Percentiles rank a stretch among this genome's conserved stretches.
phyloP scores from a whole-genome alignment of 2,888 invertebrate genomes.

The Zeuzera pyrina region DNA sequence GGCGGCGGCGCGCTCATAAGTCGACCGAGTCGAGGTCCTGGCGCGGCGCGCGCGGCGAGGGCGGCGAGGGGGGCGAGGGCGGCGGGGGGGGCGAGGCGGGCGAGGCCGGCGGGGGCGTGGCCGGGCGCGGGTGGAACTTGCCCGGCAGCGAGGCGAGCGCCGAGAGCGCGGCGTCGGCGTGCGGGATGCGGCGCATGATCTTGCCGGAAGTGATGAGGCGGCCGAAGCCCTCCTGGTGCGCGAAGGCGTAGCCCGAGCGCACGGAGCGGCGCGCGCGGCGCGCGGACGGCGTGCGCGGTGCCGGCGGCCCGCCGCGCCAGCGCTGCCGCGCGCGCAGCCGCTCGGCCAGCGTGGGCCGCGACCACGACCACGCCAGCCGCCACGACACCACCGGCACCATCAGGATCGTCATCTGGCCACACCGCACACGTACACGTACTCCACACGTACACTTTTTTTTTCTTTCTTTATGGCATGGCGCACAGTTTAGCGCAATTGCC shows the following conservation, averaged over 20 bases:
- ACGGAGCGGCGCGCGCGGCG: conserved; percentile 92
- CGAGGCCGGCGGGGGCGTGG: conserved; percentile 60
- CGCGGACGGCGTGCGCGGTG: conserved; percentile 88
- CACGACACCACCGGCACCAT: conserved; percentile 95
- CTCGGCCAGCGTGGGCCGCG: conserved; percentile 93
- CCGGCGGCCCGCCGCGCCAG: conserved; percentile 83
- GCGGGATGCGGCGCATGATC: conserved; percentile 90
- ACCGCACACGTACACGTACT: too few species aligned
- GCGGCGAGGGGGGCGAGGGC: conserved; percentile 78
- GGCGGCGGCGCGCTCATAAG: conserved; percentile 54
- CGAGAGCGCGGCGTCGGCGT: conserved; percentile 83
- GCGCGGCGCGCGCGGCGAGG: conserved; percentile 75
- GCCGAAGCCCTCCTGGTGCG: conserved; percentile 98
- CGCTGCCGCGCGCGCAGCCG: conserved; percentile 86
- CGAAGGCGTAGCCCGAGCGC: conserved; percentile 98
- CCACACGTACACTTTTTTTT: too few species aligned
- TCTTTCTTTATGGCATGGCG: too few species aligned
- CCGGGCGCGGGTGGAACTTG: conserved; percentile 81
- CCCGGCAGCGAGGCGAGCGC: conserved; percentile 71
- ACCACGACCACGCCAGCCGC: conserved; percentile 94
- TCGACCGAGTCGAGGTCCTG: conserved; percentile 83
- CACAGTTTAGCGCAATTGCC: too few species aligned
- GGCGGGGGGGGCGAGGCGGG: conserved; percentile 33
- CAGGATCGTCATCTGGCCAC: conserved; percentile 82
- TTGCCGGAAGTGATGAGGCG: conserved; percentile 97